Conservation (phyloP, 2,113 vertebrate genomes). For the Coryphaenoides rupestris region DNA sequence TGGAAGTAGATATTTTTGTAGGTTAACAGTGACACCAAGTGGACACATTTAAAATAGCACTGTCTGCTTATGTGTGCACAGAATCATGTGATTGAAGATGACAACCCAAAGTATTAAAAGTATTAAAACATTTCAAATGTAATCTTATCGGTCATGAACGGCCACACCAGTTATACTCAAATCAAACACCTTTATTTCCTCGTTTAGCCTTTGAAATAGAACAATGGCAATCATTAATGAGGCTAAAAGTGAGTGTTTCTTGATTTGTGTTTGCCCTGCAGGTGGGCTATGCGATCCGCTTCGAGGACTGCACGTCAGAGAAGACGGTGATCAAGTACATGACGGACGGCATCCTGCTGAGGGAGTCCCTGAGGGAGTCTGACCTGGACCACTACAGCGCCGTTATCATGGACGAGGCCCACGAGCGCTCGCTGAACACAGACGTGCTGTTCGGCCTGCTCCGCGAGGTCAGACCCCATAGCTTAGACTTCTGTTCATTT, state of each 20-base stretch:
- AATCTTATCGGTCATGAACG: too few relatives aligned
- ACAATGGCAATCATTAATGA: not conserved
- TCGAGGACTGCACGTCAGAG: constrained; percentile 97
- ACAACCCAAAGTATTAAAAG: too few relatives aligned
- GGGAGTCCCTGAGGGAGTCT: constrained; percentile 92
- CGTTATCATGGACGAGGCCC: constrained; percentile 98
- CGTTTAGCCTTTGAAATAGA: too few relatives aligned
- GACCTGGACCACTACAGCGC: constrained; percentile 98
- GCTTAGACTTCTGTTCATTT: too few relatives aligned
- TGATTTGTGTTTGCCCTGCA: constrained; percentile 43
- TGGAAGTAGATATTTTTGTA: too few relatives aligned
- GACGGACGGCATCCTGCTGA: constrained; percentile 96
- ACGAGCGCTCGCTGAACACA: constrained; percentile 93
- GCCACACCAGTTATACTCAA: too few relatives aligned
- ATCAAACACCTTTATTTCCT: too few relatives aligned
- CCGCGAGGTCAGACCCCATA: constrained; percentile 78
- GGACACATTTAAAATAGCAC: too few relatives aligned
- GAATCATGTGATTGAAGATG: too few relatives aligned
- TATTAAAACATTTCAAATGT: too few relatives aligned
- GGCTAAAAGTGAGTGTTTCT: not conserved
- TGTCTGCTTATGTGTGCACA: too few relatives aligned
- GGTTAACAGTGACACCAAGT: too few relatives aligned
- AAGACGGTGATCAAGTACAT: constrained; percentile 97
- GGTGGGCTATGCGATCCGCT: constrained; percentile 97
- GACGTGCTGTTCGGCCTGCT: constrained; percentile 97